phyloP scores from a whole-genome alignment of 2,888 invertebrate genomes.

The Thecophora atra region DNA sequence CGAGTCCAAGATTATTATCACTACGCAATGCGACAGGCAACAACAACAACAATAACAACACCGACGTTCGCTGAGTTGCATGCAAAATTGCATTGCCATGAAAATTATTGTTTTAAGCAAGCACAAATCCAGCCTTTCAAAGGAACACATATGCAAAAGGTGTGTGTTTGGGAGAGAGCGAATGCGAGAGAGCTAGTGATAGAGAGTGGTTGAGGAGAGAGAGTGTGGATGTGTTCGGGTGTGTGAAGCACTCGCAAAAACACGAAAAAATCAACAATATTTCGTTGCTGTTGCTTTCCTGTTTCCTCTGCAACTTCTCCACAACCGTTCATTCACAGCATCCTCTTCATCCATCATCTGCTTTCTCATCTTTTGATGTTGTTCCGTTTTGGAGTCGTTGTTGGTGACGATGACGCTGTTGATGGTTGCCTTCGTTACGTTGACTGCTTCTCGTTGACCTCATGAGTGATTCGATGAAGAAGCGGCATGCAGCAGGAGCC shows the following conservation, averaged over 20 bases:
- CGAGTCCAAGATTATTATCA: conserved; percentile 24
- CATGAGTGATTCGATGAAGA: neutral
- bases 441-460: conserved; percentile 16
- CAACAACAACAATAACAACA: neutral
- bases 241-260: neutral
- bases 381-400: neutral
- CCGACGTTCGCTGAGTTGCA: neutral
- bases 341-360: neutral
- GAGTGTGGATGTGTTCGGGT: neutral
- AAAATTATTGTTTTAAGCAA: conserved; percentile 11
- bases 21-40: conserved; percentile 20
- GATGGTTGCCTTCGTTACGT: conserved; percentile 5
- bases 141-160: neutral
- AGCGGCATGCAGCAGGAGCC: no score
- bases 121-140: neutral
- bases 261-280: neutral
- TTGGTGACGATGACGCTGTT: no score
- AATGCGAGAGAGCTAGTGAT: no score
- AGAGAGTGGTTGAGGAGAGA: no score
- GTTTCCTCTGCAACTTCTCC: neutral
- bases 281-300: neutral
- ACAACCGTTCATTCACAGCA: neutral
- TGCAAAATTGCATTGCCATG: conserved; percentile 15
- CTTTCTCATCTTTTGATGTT: neutral
- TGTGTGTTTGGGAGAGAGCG: no score